phyloP scores from a whole-genome alignment of 2,888 invertebrate species.

The Polia nebulosa region DNA sequence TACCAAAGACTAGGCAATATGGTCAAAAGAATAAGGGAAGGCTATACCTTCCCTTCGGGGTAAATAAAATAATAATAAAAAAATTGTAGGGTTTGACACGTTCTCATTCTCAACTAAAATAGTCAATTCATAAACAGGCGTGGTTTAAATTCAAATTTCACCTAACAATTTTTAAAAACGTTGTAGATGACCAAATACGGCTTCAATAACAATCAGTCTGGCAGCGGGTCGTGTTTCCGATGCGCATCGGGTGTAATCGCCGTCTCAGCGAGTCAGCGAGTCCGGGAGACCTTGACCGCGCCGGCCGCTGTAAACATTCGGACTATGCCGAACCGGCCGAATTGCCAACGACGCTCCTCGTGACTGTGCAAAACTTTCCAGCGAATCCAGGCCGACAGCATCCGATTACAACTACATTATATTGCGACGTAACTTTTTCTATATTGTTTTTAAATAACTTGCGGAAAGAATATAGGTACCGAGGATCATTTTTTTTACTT shows the following conservation, averaged over 20 bases:
- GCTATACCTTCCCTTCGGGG: no score
- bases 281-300: slow-evolving; percentile 88
- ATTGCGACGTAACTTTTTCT: slow-evolving; percentile 69
- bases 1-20: no score
- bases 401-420: slow-evolving; percentile 76
- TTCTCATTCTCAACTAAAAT: neutral
- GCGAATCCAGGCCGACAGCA: slow-evolving; percentile 69
- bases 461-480: slow-evolving; percentile 24
- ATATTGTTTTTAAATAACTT: slow-evolving; percentile 66
- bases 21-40: no score
- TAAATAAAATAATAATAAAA: no score
- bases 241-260: slow-evolving; percentile 76
- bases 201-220: slow-evolving; percentile 69
- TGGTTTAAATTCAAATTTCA: slow-evolving; percentile 5
- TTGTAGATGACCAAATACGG: slow-evolving; percentile 68
- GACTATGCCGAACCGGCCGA: slow-evolving; percentile 63
- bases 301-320: slow-evolving; percentile 72
- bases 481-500: no score
- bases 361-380: slow-evolving; percentile 78
- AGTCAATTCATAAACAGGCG: neutral
- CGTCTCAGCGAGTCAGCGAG: slow-evolving; percentile 79
- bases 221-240: slow-evolving; percentile 76
- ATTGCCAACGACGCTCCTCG: slow-evolving; percentile 77
- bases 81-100: neutral
- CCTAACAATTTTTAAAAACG: slow-evolving; percentile 15